Evolutionary conservation across 2,797 vertebrate genomes (phyloP), one percentile per base, ranked within the genome.

Genomic region (Telmatherina bonti): DNA sequence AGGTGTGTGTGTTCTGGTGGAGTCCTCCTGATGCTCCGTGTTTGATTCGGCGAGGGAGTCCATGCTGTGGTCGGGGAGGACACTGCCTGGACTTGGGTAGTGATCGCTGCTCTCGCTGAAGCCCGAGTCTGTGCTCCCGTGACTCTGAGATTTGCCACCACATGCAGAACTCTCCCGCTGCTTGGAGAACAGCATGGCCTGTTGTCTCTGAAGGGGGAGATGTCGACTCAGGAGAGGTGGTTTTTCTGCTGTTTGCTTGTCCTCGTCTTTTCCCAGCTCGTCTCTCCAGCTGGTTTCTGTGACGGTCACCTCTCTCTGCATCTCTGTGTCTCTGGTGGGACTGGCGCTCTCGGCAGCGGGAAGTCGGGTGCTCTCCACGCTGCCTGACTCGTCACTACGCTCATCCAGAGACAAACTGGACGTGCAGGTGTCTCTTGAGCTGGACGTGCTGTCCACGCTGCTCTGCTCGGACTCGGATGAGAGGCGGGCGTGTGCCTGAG

Each of bases 121-220:
- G 20, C 98, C 97, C 0, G 98, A 99, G 92, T 99, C 98, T 0
- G 96, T 99, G 90, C 98, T 99, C 89, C 97, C 97, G 0, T 94
- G 91, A 81, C 85, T 94, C 83, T 94, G 93, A 0, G 94, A 91
- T 75, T 94, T 94, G 5, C 88, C 89, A 57, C 78, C 78, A 20
- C 90, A 93, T 1, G 70, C 72, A 0, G 90, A 88, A 61, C 82
- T 70, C 4, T 95, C 95, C 95, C 95, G 95, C 26, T 94, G 92
- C 65, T 95, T 97, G 68, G 96, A 96, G 0, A 91, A 91, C 53
- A 94, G 87, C 0, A 92, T 91, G 45, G 95, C 96, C 66, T 95
- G 94, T 82, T 97, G 97, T 78, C 95, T 95, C 79, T 95, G 96
- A 70, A 96, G 88, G 18, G 94, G 91, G 67, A 93, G 78, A 0